phyloP scores from a whole-genome alignment of 2,113 vertebrate species.

The Vireo altiloquus region DNA sequence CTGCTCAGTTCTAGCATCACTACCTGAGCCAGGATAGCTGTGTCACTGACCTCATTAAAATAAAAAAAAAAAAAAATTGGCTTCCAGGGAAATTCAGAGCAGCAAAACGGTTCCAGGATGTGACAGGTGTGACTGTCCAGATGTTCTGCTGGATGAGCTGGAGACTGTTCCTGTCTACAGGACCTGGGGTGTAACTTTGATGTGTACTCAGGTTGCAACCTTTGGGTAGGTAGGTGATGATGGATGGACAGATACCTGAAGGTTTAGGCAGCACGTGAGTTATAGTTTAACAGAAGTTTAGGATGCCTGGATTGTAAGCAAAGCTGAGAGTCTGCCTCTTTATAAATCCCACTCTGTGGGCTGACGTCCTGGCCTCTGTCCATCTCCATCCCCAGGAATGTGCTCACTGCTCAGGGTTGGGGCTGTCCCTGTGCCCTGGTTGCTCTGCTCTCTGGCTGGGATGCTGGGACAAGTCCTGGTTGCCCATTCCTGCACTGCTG shows the following conservation, averaged over 20 bases:
- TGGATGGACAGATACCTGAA: not conserved
- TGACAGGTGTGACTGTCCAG: not conserved
- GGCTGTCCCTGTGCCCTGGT: not conserved
- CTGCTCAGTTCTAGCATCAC: not conserved
- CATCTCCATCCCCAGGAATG: not conserved
- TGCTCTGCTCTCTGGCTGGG: not conserved
- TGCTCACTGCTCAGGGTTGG: not conserved
- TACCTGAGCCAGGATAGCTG: not conserved
- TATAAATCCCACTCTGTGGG: fast-evolving
- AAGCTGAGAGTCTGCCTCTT: not conserved
- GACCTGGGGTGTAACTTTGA: not conserved
- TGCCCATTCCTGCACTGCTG: not conserved
- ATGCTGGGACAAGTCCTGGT: too few relatives aligned
- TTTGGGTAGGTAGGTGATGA: not conserved
- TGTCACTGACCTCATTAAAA: not conserved
- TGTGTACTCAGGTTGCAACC: not conserved
- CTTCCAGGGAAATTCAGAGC: not conserved
- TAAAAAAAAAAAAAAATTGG: not conserved
- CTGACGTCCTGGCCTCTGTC: not conserved
- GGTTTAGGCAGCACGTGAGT: not conserved
- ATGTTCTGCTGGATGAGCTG: not conserved
- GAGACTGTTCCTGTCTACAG: not conserved
- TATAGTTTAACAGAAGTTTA: not conserved
- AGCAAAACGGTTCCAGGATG: not conserved
- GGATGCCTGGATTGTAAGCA: not conserved